Conservation (phyloP, 2,797 vertebrate genomes). For the Diplodus sargus region DNA sequence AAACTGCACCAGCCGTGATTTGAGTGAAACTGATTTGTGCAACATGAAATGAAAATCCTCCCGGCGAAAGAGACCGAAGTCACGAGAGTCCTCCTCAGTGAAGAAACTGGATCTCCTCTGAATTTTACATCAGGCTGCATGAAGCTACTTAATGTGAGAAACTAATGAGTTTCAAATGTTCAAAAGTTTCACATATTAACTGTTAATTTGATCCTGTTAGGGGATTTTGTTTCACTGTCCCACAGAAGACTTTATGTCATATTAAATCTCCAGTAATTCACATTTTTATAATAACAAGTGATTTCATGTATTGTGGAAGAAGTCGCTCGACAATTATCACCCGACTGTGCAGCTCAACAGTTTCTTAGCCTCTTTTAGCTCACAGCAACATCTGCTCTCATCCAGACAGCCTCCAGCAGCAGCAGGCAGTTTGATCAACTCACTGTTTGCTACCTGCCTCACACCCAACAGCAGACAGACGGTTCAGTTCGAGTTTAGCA, state of each 20-base stretch:
- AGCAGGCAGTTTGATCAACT: not conserved
- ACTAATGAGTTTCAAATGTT: too few species aligned
- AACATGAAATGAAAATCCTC: conserved; percentile 27
- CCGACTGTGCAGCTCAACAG: not conserved
- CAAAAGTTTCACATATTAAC: not conserved
- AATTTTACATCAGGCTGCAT: not conserved
- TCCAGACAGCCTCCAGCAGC: not conserved
- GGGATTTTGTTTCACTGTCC: not conserved
- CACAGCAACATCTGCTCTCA: not conserved
- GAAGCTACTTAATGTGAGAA: not conserved
- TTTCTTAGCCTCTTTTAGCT: not conserved
- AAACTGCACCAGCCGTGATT: conserved; percentile 15
- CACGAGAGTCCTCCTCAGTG: not conserved
- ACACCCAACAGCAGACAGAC: not conserved
- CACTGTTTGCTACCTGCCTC: not conserved
- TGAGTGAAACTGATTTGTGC: conserved; percentile 40
- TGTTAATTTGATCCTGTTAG: not conserved
- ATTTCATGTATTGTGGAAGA: not conserved
- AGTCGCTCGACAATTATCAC: not conserved
- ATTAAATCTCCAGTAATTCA: not conserved
- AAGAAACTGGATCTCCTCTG: not conserved
- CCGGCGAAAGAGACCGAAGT: not conserved
- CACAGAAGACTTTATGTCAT: not conserved
- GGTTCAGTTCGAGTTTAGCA: too few species aligned
- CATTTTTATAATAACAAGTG: not conserved